Percentiles rank a stretch among this genome's conserved stretches.
These are phyloP conservation scores for Chanos chanos DNA, from an alignment of 2,797 vertebrate species.

Conservation along the genomic window DNA sequence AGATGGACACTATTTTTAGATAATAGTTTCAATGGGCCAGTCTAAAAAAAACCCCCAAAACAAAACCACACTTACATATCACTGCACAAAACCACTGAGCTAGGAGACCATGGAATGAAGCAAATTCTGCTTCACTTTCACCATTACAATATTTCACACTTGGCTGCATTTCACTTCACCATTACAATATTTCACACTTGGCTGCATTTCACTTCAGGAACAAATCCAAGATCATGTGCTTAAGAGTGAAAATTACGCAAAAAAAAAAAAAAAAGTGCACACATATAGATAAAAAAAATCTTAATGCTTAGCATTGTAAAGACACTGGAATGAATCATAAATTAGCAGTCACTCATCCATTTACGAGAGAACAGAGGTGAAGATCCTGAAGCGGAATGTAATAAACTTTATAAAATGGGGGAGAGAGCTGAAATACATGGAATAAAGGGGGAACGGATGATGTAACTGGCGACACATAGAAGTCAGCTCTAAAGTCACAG, in stretches of 20 bases:
- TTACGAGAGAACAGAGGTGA: not conserved
- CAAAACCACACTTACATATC: conserved; percentile 43
- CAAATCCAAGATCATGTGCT: not conserved
- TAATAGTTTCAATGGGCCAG: conserved; percentile 8
- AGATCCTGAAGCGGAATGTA: not conserved
- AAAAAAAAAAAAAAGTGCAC: no score
- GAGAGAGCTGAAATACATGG: not conserved
- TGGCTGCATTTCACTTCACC: conserved; percentile 15
- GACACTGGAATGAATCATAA: no score
- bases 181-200: conserved; percentile 12
- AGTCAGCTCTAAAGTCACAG: no score
- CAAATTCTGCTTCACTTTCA: not conserved
- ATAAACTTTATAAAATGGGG: no score
- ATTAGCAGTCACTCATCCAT: no score
- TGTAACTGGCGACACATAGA: not conserved
- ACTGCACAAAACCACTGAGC: conserved; percentile 47
- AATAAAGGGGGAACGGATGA: not conserved
- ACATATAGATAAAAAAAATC: no score
- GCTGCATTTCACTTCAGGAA: conserved; percentile 18
- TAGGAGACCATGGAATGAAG: not conserved
- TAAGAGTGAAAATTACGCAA: not conserved
- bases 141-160: conserved; percentile 12
- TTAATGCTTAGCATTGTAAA: no score
- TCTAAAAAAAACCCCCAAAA: conserved; percentile 10
- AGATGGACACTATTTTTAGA: not conserved